Percentiles rank a stretch among this genome's conserved stretches.
phyloP scores from a whole-genome alignment of 53 echinoderm and acorn worm species.

The Antedon mediterranea region DNA sequence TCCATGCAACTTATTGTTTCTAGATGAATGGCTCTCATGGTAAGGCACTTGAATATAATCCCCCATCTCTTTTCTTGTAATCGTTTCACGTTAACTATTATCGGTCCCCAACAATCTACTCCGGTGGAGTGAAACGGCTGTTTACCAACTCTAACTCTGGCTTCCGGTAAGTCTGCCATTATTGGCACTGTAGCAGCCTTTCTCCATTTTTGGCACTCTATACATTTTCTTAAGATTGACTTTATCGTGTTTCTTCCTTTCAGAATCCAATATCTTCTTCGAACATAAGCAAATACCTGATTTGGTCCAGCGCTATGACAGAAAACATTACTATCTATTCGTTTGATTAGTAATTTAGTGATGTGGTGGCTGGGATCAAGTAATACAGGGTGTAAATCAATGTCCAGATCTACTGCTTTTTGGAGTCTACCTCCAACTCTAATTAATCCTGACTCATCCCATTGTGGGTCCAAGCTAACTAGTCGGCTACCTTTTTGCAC shows the following conservation, averaged over 20 bases:
- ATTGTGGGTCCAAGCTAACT: conserved; percentile 6
- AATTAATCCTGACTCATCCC: no score
- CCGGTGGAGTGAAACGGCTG: conserved; percentile 30
- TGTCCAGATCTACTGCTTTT: not conserved
- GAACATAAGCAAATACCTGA: conserved; percentile 13
- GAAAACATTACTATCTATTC: conserved; percentile 5
- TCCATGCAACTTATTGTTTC: conserved; percentile 16
- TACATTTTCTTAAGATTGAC: not conserved
- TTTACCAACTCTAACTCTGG: conserved; percentile 27
- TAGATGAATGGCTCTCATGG: conserved; percentile 17
- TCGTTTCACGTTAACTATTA: conserved; percentile 15
- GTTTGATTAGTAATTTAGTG: no score
- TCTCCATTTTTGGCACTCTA: conserved; percentile 18
- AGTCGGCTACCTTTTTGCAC: not conserved
- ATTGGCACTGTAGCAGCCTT: conserved; percentile 18
- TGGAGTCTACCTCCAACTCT: conserved; percentile 9
- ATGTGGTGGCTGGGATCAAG: conserved; percentile 6
- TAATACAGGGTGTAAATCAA: conserved; percentile 10
- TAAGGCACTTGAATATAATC: conserved; percentile 25
- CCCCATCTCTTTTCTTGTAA: conserved; percentile 27
- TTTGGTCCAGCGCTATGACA: conserved; percentile 8
- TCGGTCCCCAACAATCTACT: conserved; percentile 32
- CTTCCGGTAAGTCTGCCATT: conserved; percentile 24
- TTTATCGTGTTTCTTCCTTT: conserved; percentile 6
- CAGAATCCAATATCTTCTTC: conserved; percentile 11